Base-by-base conservation (phyloP, 2,888 invertebrate genomes). In the Syrphus vitripennis region DNA sequence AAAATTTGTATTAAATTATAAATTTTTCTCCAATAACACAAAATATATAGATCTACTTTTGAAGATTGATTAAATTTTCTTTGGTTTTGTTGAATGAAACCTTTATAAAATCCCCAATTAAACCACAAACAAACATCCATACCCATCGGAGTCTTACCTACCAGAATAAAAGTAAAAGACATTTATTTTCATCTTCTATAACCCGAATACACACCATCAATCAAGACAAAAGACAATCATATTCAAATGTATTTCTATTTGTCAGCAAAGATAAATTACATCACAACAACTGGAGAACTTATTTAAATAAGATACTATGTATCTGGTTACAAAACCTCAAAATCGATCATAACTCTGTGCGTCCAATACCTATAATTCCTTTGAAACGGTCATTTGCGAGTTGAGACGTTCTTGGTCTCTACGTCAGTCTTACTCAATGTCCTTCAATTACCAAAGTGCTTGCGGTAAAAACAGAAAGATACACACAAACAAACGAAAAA, bases 371-470 rank as follows among this genome's bases (percentile, higher is more conserved):
- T 10, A 34, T n/a, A 14, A 29, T 53, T 40, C 29, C 45, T 50
- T 74, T 63, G 50, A 55, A 31, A 29, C 21, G 26, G 19, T 42
- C 59, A 12, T 5, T n/a, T 12, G 37, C n/a, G 37, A 14, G 26
- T 19, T 16, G 34, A 57, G 31, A 50, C 12, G 24, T n/a, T n/a
- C n/a, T n/a, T n/a, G n/a, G n/a, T n/a, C n/a, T n/a, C 45, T n/a
- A n/a, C 42, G 37, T 10, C 19, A 19, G 12, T 10, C 37, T 12
- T 10, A 5, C n/a, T 19, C 24, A 10, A 50, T n/a, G 37, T 67
- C 42, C 42, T 71, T 71, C 45, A 31, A 63, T 63, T 63, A 42
- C 40, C 63, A 65, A 67, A 67, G 67, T 80, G 79, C 26, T 78
- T 55, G 63, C 55, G 42, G 61, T 63, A 21, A 63, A 42, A 9